Percentiles rank a stretch among this genome's conserved stretches.
Evolutionary conservation across 1,140 invertebrate species (phyloP).

Genomic region (Drosophila punjabiensis): DNA sequence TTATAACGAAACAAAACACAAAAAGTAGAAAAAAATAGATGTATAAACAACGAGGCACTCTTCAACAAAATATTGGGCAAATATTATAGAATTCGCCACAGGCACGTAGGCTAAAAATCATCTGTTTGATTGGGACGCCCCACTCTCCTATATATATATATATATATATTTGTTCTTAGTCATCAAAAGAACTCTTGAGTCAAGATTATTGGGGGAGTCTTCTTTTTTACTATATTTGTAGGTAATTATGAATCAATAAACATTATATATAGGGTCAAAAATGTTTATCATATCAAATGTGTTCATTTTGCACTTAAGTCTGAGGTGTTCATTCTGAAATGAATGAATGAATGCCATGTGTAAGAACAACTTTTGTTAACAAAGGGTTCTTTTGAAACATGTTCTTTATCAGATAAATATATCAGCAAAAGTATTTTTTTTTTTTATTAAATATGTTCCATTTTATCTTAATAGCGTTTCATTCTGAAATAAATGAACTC

Average conservation of each 20-base stretch:
- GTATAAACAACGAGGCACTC: slow-evolving; percentile 56
- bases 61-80: slow-evolving; percentile 21
- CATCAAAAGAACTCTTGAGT: neutral
- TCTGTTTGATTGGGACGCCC: slow-evolving; percentile 15
- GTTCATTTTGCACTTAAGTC: neutral
- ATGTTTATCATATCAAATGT: neutral
- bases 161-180: slow-evolving; percentile 8
- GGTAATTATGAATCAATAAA: neutral
- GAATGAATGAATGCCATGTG: neutral
- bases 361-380: neutral
- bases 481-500: neutral
- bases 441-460: neutral
- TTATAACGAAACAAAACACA: slow-evolving; percentile 28
- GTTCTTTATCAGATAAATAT: neutral
- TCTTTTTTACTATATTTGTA: neutral
- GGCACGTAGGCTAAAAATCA: slow-evolving; percentile 38
- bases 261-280: neutral
- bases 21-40: slow-evolving; percentile 21
- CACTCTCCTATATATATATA: neutral
- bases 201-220: neutral
- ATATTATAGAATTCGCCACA: slow-evolving; percentile 29
- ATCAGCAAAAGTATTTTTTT: neutral
- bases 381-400: neutral
- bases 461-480: neutral
- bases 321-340: neutral